Conservation (phyloP, 2,113 vertebrate genomes). For the Crotalus tigris region DNA sequence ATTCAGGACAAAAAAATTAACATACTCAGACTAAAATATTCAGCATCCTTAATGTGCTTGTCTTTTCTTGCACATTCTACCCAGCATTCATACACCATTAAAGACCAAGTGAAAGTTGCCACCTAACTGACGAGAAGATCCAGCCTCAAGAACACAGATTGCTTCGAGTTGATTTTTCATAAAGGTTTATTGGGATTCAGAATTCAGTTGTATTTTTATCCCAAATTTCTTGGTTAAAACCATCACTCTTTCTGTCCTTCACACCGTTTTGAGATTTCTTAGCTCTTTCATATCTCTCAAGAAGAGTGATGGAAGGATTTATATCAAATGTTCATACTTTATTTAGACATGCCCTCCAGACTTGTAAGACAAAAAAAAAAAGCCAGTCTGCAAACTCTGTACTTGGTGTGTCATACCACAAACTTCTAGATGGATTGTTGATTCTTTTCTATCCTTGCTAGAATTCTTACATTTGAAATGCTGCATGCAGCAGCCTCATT, state of each 20-base stretch:
- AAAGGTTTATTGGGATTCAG: background rate
- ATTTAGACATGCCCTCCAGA: background rate
- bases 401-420: rapidly evolving
- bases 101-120: background rate
- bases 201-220: background rate
- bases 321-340: slow-evolving; percentile 1
- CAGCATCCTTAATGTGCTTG: background rate
- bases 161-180: background rate
- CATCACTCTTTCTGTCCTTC: background rate
- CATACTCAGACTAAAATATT: background rate
- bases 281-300: background rate
- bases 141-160: background rate
- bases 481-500: rapidly evolving
- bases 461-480: background rate
- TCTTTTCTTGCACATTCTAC: background rate
- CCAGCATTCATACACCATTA: background rate
- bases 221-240: slow-evolving; percentile 8
- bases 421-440: slow-evolving; percentile 29
- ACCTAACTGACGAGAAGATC: background rate
- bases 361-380: background rate
- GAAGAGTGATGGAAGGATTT: slow-evolving; percentile 12
- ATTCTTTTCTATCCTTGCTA: background rate
- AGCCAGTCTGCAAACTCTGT: background rate
- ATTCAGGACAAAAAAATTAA: background rate
- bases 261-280: slow-evolving; percentile 1